Base-by-base conservation (phyloP, 2,888 invertebrate species). In the Nineta flava region DNA sequence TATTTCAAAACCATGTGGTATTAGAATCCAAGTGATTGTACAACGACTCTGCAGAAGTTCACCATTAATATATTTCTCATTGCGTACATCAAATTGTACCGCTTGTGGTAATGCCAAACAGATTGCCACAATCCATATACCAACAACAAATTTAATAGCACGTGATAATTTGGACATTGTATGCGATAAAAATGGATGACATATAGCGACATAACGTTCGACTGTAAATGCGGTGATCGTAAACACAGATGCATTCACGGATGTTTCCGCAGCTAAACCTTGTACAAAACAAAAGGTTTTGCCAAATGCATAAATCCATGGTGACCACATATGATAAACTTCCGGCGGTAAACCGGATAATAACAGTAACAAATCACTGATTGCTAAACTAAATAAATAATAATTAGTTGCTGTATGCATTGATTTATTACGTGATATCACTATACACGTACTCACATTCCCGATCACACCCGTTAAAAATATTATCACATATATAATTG, bases 101-200 rank as follows among this genome's bases (percentile, higher is more conserved):
- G 77, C 86, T 61, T 84, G 84, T 0, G 87, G 87, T 42, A 84
- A 67, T 0, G 87, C 87, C 58, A 83, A 66, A 53, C 77, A 71
- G 55, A 90, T 66, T 0, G 91, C 83, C 1, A 81, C 68, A 48
- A 86, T 61, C 94, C 94, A 95, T 54, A 93, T 78, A 41, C 78
- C 67, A 17, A 87, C 64, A 40, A 94, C 86, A 57, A 87, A 79
- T 61, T 83, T 84, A 50, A 87, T 73, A 9, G 88, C 92, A 31
- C 94, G 73, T 13, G 87, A 83, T 40, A 93, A 68, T 60, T 88
- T 88, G 4, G 91, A 90, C 80, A 90, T 84, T 53, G 87, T 87
- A 62, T 92, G 91, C 1, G 79, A 71, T 17, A 75, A 62, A 58
- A 83, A 76, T 0, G 81, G 81, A 58, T 79, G 78, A 57, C 81